Evolutionary conservation across 2,113 vertebrate genomes (phyloP), one percentile per base, ranked within the genome.

Genomic region (Sphyrna mokarran): DNA sequence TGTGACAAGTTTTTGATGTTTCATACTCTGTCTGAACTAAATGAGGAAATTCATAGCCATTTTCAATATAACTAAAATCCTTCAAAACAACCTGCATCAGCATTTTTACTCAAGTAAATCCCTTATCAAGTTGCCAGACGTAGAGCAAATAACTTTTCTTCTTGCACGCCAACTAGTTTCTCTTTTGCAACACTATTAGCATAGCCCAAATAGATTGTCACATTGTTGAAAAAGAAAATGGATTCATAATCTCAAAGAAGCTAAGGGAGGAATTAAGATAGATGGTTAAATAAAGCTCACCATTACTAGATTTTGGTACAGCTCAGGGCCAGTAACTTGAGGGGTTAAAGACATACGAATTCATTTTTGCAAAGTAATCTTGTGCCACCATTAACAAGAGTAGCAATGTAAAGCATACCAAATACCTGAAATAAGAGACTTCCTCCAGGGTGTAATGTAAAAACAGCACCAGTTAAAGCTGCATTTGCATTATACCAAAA

Each of bases 31-130:
- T 14, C 40, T 83, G 16, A 83, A 22, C 37, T 68, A 37, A 68
- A 68, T 66, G 54, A 63, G 33, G 33, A 54, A 33, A 66, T 20
- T 66, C 58, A 14, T 16, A 3, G 4, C 54, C 54, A 90, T 61
- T 90, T 91, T 91, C 89, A 93, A 93, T 7, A 33, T 66, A 93
- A 90, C 63, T 90, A 61, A 93, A 66, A 93, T 7, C 89, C 16
- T 33, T n/a, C 33, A 91, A n/a, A 61, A 68, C 16, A 37, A 93
- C 16, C 61, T 93, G 61, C 61, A 93, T 66, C 61, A 93, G 89
- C 61, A 93, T 37, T 66, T 93, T 93, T 93, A 63, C 66, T 63
- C 61, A 61, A 61, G 29, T 29, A 63, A 33, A 13, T 61, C 29
- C 54, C 87, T 91, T 93, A 61, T 66, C 33, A 63, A 18, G 22